Evolutionary conservation across 2,888 invertebrate genomes (phyloP).

Genomic region (Drosophila paramelanica): DNA sequence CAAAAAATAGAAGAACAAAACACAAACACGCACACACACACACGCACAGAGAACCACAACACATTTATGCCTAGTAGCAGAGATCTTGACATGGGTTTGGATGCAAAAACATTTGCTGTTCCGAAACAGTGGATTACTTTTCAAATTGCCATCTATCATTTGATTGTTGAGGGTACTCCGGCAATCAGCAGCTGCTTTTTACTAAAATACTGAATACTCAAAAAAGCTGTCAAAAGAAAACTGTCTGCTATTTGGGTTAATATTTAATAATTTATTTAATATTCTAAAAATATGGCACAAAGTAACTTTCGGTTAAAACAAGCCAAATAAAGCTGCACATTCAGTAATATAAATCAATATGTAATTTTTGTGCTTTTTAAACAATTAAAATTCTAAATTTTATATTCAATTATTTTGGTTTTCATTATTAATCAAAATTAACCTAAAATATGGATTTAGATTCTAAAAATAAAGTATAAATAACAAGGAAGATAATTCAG

Average conservation of each 20-base stretch:
- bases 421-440: too few relatives aligned
- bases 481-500: too few relatives aligned
- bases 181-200: neutral
- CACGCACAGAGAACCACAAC: constrained; percentile 17
- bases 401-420: too few relatives aligned
- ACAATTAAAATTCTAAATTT: too few relatives aligned
- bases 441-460: too few relatives aligned
- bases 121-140: constrained; percentile 38
- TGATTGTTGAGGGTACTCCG: constrained; percentile 3
- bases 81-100: constrained; percentile 57
- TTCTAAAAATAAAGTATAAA: too few relatives aligned
- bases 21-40: constrained; percentile 3
- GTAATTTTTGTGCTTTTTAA: too few relatives aligned
- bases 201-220: neutral
- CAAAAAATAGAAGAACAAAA: constrained; percentile 18
- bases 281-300: neutral
- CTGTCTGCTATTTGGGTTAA: constrained; percentile 1
- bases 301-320: too few relatives aligned
- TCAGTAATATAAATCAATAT: too few relatives aligned
- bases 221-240: constrained; percentile 10
- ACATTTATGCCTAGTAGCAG: constrained; percentile 13
- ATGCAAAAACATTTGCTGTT: constrained; percentile 15
- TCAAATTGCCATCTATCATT: constrained; percentile 39
- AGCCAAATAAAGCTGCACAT: too few relatives aligned
- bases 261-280: neutral